These are phyloP conservation scores for Drosophila kuntzei DNA, from an alignment of 2,888 invertebrate species.

Conservation along the genomic window DNA sequence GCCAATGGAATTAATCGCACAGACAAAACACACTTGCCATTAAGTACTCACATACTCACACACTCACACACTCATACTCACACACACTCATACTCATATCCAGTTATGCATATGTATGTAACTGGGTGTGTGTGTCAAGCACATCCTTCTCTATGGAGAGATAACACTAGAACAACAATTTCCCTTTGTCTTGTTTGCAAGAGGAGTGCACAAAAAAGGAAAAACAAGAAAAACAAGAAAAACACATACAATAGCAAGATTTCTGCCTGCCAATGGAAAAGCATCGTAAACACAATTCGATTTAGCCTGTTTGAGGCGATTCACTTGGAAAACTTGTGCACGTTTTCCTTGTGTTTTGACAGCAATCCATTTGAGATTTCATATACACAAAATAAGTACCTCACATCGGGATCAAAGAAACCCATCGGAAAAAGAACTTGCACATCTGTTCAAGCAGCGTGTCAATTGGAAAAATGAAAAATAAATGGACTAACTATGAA, in stretches of 20 bases:
- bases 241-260: slow-evolving; percentile 39
- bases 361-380: slow-evolving; percentile 59
- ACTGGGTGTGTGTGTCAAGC: slow-evolving; percentile 59
- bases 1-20: slow-evolving; percentile 79
- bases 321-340: slow-evolving; percentile 38
- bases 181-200: slow-evolving; percentile 30
- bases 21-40: slow-evolving; percentile 56
- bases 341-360: slow-evolving; percentile 51
- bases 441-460: slow-evolving; percentile 10
- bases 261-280: background rate
- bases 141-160: slow-evolving; percentile 31
- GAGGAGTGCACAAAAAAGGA: background rate
- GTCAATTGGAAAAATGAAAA: slow-evolving; percentile 29
- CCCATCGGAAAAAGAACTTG: slow-evolving; percentile 6
- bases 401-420: background rate
- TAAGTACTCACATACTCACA: slow-evolving; percentile 52
- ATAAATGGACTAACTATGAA: slow-evolving; percentile 20
- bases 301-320: slow-evolving; percentile 17
- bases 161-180: slow-evolving; percentile 56
- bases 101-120: slow-evolving; percentile 58
- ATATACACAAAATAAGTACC: slow-evolving; percentile 5
- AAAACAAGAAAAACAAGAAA: slow-evolving; percentile 8
- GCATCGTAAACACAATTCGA: slow-evolving; percentile 53
- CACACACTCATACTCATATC: too few relatives aligned
- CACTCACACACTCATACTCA: slow-evolving; percentile 12